A percentile compares a stretch with the other conserved stretches of the same genome.
Evolutionary conservation across 2,888 invertebrate species (phyloP).

Genomic region (Watsonalla cultraria): DNA sequence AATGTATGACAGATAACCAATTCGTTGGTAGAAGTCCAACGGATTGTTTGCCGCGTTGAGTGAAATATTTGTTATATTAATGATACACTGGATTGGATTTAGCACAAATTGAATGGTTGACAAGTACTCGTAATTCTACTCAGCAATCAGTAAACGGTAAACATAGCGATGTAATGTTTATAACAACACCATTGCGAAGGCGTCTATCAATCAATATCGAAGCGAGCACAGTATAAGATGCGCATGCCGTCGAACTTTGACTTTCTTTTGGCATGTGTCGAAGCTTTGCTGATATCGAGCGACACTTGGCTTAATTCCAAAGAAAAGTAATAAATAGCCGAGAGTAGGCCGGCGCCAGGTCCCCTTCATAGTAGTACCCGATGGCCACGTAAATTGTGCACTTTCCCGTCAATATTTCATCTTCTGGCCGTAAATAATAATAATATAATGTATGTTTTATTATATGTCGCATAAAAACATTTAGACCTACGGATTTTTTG

Average conservation of each 20-base stretch:
- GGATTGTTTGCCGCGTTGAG: too few species aligned
- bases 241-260: slow-evolving; percentile 67
- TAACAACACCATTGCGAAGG: neutral
- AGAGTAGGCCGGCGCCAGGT: slow-evolving; percentile 61
- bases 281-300: slow-evolving; percentile 45
- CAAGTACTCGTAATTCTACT: neutral
- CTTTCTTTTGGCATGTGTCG: slow-evolving; percentile 66
- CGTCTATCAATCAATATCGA: slow-evolving; percentile 18
- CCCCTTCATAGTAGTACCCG: slow-evolving; percentile 47
- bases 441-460: slow-evolving; percentile 5
- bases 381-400: slow-evolving; percentile 55
- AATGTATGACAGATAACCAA: too few species aligned
- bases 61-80: too few species aligned
- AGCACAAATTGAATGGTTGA: neutral
- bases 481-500: too few species aligned
- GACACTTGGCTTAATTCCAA: slow-evolving; percentile 61
- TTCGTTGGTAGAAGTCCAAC: too few species aligned
- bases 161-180: neutral
- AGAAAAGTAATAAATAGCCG: slow-evolving; percentile 65
- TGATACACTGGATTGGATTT: neutral
- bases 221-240: slow-evolving; percentile 3
- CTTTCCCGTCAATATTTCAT: slow-evolving; percentile 29
- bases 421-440: slow-evolving; percentile 23
- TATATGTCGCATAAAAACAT: too few species aligned
- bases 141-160: neutral